These are phyloP conservation scores for Athrips mouffetella DNA, from an alignment of 2,888 invertebrate species.

Conservation along the genomic window DNA sequence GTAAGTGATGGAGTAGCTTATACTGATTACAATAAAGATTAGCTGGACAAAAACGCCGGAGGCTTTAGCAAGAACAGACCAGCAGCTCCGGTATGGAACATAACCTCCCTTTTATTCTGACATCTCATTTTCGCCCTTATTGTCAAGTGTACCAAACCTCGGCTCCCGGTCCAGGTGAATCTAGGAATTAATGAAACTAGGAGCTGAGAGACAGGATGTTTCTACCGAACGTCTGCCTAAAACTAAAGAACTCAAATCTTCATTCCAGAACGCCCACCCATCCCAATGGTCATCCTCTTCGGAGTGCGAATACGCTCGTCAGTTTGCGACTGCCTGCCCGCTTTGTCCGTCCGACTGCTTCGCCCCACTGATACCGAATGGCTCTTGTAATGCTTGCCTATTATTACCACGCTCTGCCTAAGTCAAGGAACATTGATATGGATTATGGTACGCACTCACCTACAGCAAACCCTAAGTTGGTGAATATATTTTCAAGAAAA, in stretches of 20 bases:
- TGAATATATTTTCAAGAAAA: too few relatives aligned
- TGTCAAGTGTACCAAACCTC: not conserved
- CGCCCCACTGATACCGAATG: constrained; percentile 40
- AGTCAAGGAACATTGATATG: too few relatives aligned
- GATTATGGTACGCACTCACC: too few relatives aligned
- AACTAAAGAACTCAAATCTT: not conserved
- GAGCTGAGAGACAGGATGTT: not conserved
- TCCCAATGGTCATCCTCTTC: constrained; percentile 40
- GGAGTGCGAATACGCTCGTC: constrained; percentile 37
- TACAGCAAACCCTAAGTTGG: too few relatives aligned
- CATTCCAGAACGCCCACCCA: constrained; percentile 41
- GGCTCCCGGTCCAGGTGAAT: too few relatives aligned
- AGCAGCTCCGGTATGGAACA: too few relatives aligned
- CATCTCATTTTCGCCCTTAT: too few relatives aligned
- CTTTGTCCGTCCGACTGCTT: constrained; percentile 56
- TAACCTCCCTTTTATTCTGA: too few relatives aligned
- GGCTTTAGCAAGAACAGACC: too few relatives aligned
- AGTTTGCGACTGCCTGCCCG: constrained; percentile 48
- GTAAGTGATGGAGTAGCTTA: too few relatives aligned
- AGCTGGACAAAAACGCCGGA: not conserved
- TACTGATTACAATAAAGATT: not conserved
- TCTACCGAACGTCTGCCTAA: not conserved
- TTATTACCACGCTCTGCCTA: too few relatives aligned
- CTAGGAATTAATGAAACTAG: too few relatives aligned
- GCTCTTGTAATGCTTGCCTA: constrained; percentile 61